These are phyloP conservation scores for Sciurus niger DNA, from an alignment of 2,113 vertebrate species.

Conservation along the genomic window DNA sequence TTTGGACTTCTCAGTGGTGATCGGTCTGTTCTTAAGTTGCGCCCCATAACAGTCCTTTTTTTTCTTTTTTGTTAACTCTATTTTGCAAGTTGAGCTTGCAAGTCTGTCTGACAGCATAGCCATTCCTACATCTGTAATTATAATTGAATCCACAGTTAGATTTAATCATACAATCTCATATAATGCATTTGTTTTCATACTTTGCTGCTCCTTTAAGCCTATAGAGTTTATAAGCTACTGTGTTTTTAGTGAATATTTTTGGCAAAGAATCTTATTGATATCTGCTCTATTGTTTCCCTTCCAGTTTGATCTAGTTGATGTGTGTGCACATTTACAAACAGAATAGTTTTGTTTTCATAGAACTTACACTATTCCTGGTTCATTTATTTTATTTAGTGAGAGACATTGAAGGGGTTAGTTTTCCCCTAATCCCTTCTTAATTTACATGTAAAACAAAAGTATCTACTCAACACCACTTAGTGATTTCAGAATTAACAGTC, in stretches of 20 bases:
- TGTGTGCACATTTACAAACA: not conserved
- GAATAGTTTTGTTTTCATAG: not conserved
- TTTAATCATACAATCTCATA: constrained; percentile 84
- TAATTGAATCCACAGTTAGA: constrained; percentile 87
- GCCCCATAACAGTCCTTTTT: too few relatives aligned
- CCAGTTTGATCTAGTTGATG: not conserved
- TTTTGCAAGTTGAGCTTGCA: constrained; percentile 83
- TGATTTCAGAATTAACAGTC: constrained; percentile 11
- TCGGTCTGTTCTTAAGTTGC: too few relatives aligned
- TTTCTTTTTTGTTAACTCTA: not conserved
- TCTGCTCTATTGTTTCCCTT: constrained; percentile 30
- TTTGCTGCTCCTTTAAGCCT: constrained; percentile 85
- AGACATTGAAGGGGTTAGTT: not conserved
- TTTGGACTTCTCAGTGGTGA: too few relatives aligned
- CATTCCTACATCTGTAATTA: constrained; percentile 87
- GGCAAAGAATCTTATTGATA: constrained; percentile 41
- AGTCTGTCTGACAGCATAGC: constrained; percentile 78
- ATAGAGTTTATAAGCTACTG: constrained; percentile 86
- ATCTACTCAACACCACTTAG: not conserved
- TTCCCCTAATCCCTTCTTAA: not conserved
- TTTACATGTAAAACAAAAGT: constrained; percentile 14
- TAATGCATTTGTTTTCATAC: constrained; percentile 81
- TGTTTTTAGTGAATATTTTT: constrained; percentile 79
- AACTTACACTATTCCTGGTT: not conserved
- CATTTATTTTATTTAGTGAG: constrained; percentile 2